A percentile compares a stretch with the other conserved stretches of the same genome.
phyloP scores from a whole-genome alignment of 2,888 invertebrate genomes.

The Argynnis bischoffii region DNA sequence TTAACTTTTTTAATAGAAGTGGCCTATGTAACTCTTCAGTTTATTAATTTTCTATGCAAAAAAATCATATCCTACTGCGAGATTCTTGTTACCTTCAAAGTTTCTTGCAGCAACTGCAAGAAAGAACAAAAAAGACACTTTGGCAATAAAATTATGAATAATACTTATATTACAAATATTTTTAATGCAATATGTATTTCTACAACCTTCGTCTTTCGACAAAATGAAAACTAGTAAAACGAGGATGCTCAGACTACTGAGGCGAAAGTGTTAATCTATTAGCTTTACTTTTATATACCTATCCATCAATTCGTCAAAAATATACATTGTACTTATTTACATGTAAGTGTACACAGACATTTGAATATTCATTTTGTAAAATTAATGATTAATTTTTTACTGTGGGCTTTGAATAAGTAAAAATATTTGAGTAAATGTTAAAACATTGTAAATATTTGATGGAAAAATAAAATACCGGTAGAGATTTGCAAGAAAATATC shows the following conservation, averaged over 20 bases:
- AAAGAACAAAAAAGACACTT: too few relatives aligned
- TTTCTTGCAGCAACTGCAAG: too few relatives aligned
- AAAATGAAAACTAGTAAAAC: conserved; percentile 19
- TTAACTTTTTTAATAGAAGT: background rate
- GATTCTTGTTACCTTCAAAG: too few relatives aligned
- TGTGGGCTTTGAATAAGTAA: background rate
- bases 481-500: conserved; percentile 59
- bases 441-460: background rate
- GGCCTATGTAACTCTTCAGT: too few relatives aligned
- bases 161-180: conserved; percentile 43
- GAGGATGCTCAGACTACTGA: conserved; percentile 15
- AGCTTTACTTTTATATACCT: background rate
- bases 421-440: background rate
- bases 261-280: conserved; percentile 21
- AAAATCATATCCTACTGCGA: too few relatives aligned
- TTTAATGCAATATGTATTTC: conserved; percentile 3
- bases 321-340: background rate
- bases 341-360: background rate
- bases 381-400: background rate
- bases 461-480: conserved; percentile 27
- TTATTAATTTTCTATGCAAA: too few relatives aligned
- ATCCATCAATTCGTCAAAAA: background rate
- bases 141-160: conserved; percentile 28
- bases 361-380: background rate
- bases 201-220: conserved; percentile 10